Percentiles rank a stretch among this genome's conserved stretches.
phyloP scores from a whole-genome alignment of 2,888 invertebrate genomes.

The Panopea generosa region DNA sequence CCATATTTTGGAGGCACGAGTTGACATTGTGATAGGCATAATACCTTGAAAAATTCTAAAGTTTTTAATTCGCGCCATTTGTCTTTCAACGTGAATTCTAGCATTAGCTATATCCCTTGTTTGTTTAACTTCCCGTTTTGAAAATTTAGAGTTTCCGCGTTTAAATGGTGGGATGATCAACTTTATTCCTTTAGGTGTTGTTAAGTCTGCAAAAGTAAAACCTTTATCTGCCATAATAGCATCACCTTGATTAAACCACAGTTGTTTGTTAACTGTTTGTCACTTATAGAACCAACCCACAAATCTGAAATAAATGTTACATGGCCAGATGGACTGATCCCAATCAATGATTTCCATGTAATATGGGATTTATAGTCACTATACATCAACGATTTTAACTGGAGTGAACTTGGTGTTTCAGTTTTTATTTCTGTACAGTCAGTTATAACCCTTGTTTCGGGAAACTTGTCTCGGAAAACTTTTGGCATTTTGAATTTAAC shows the following conservation, averaged over 20 bases:
- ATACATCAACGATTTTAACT: conserved; percentile 41
- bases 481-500: conserved; percentile 33
- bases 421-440: conserved; percentile 59
- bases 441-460: conserved; percentile 44
- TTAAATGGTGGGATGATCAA: conserved; percentile 51
- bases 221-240: conserved; percentile 60
- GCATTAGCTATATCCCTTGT: conserved; percentile 31
- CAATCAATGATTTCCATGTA: conserved; percentile 47
- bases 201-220: conserved; percentile 41
- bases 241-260: conserved; percentile 49
- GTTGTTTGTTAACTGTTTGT: conserved; percentile 44
- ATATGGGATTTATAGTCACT: conserved; percentile 50
- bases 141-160: conserved; percentile 18
- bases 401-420: conserved; percentile 38
- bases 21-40: conserved; percentile 33
- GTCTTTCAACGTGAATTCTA: conserved; percentile 37
- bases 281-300: conserved; percentile 28
- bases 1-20: conserved; percentile 10
- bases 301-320: conserved; percentile 41
- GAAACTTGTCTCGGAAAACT: conserved; percentile 32
- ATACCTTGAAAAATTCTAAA: conserved; percentile 41
- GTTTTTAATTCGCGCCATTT: conserved; percentile 37
- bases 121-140: conserved; percentile 19
- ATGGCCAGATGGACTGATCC: conserved; percentile 48
- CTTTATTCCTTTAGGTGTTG: conserved; percentile 16